Base-by-base conservation (phyloP, 2,113 vertebrate species). In the Tachycineta bicolor region DNA sequence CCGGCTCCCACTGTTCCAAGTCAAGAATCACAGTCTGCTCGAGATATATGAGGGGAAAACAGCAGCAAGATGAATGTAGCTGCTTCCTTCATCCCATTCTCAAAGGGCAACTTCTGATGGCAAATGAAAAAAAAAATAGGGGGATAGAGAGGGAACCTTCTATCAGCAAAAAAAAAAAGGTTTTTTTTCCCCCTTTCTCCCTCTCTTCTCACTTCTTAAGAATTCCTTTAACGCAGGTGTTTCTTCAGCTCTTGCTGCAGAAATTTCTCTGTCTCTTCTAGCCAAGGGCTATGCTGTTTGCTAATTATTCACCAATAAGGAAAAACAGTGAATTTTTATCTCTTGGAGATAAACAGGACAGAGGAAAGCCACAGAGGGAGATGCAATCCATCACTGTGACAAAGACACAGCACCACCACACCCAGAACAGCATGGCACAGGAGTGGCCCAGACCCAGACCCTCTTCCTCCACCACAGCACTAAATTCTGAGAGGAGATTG, bases 311-410 rank as follows among this genome's bases (percentile, higher is more conserved):
- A 75, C 52, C 0, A 0, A 60, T 46, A 91, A 86, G 56, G 47
- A 43, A 69, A 78, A 76, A 0, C 15, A 58, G 62, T 14, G 10
- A 90, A 34, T 25, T 89, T 76, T 83, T 95, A 84, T 83, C 83
- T 86, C 56, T 52, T 18, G 4, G 37, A 94, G 69, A 91, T 89
- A 86, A 94, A 68, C 9, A 52, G 34, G 47, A 59, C 43, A 77
- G 56, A 79, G 87, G 60, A 94, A 94, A 89, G 76, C 44, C 52
- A 78, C 26, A 69, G n/a, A 62, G 12, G 9, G 58, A 88, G 78
- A 46, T 75, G 79, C 80, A 93, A 59, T 67, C 29, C 64, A 74
- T 75, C 87, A 88, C 37, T 47, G 28, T 80, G 44, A 65, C 60
- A 77, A 65, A 83, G 62, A 83, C 22, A 41, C 0, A 7, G 60